phyloP scores from a whole-genome alignment of 2,113 vertebrate species.

The Neotoma lepida region DNA sequence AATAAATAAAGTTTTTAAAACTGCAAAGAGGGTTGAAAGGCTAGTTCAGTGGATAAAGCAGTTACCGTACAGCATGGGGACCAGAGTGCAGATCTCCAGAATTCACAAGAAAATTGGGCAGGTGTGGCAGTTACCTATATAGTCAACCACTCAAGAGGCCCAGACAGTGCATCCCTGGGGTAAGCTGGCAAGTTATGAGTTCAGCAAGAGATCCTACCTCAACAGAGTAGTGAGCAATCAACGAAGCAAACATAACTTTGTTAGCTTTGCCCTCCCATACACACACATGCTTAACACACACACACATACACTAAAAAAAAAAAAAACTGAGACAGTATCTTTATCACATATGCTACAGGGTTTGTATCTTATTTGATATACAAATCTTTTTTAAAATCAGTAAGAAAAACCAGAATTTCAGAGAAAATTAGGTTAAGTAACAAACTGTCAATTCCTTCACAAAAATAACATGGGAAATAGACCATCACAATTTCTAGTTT shows the following conservation, averaged over 20 bases:
- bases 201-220: neutral
- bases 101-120: neutral
- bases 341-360: neutral
- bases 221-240: neutral
- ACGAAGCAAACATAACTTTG: neutral
- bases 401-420: conserved; percentile 14
- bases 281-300: neutral
- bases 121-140: neutral
- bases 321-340: neutral
- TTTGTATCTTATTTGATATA: neutral
- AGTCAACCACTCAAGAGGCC: neutral
- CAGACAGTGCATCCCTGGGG: neutral
- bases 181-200: neutral
- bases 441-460: conserved; percentile 22
- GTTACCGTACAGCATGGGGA: neutral
- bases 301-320: neutral
- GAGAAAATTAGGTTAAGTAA: neutral
- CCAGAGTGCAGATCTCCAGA: neutral
- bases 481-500: conserved; percentile 23
- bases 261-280: neutral
- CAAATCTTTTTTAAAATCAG: conserved; percentile 14
- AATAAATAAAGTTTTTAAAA: neutral
- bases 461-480: neutral
- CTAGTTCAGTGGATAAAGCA: neutral
- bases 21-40: neutral